Evolutionary conservation across 2,113 vertebrate species (phyloP), one percentile per base, ranked within the genome.

Genomic region (Hippocampus comes): DNA sequence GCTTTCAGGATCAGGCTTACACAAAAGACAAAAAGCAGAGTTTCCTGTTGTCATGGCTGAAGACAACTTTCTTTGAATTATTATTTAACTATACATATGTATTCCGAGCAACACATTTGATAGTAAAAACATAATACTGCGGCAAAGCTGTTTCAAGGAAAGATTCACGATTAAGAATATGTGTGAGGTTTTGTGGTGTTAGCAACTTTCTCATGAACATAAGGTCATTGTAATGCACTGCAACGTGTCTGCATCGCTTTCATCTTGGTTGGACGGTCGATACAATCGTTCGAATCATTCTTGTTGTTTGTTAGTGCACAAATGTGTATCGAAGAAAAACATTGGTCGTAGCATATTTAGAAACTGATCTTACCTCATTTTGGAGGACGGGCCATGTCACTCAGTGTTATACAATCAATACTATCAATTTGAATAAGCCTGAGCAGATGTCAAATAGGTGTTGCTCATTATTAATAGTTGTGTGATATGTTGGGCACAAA

Each of bases 1-100:
- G 71, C 70, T 82, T 83, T 82, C 68, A 77, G 76, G 75, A 84
- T 74, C 71, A 74, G 75, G 78, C 78, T 84, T 81, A 75, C 68
- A 68, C 68, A 57, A 57, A 64, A 88, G 82, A 88, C 86, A 89
- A 86, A 81, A 75, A 82, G 55, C 82, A 80, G 74, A 63, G 79
- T 83, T 86, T 89, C 87, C 84, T 88, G 75, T 78, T 4, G 73
- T 79, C 59, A 67, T 57, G 78, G 82, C n/a, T 73, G 21, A 75
- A 78, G 51, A 75, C 25, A 14, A 74, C 43, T 46, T 66, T 46
- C 21, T n/a, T 65, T 14, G 27, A 10, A 27, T 63, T 55, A 67
- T 55, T 41, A 61, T n/a, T 30, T 51, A 34, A 17, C 18, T 21
- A 61, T 27, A 38, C 5, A 6, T 38, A 38, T 46, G 21, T 51